Conservation (phyloP, 2,113 vertebrate species). For the Zapus hudsonius region DNA sequence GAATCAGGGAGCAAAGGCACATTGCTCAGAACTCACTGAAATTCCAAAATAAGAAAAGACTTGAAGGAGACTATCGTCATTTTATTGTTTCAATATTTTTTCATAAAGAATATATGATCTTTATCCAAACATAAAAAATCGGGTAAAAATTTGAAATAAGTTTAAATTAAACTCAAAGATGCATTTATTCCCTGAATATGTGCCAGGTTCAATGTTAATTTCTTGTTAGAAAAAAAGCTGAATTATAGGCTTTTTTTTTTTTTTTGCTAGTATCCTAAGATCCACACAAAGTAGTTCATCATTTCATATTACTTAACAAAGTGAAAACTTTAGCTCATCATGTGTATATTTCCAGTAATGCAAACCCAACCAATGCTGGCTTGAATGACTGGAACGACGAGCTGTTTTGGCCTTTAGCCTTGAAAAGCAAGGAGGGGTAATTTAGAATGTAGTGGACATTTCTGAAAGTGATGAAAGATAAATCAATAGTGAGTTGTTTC, state of each 20-base stretch:
- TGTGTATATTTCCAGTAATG: neutral
- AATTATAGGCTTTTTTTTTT: neutral
- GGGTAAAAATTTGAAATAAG: neutral
- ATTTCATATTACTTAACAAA: neutral
- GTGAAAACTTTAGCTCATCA: neutral
- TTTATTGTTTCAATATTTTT: constrained; percentile 7
- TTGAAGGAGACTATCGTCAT: neutral
- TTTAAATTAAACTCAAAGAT: constrained; percentile 10
- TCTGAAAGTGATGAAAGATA: neutral
- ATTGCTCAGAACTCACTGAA: neutral
- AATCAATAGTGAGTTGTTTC: neutral
- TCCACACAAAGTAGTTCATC: neutral
- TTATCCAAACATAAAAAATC: neutral
- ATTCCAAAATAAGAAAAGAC: neutral
- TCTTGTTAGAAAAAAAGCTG: neutral
- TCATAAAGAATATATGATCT: constrained; percentile 13
- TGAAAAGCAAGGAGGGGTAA: neutral
- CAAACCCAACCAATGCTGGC: neutral
- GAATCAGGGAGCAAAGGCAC: neutral
- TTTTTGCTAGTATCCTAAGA: neutral
- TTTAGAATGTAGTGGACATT: neutral
- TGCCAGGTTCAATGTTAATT: neutral
- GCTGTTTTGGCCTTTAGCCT: neutral
- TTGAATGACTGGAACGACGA: neutral
- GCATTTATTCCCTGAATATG: neutral